These are phyloP conservation scores for Cettia cetti DNA, from an alignment of 2,113 vertebrate genomes.

Conservation along the genomic window DNA sequence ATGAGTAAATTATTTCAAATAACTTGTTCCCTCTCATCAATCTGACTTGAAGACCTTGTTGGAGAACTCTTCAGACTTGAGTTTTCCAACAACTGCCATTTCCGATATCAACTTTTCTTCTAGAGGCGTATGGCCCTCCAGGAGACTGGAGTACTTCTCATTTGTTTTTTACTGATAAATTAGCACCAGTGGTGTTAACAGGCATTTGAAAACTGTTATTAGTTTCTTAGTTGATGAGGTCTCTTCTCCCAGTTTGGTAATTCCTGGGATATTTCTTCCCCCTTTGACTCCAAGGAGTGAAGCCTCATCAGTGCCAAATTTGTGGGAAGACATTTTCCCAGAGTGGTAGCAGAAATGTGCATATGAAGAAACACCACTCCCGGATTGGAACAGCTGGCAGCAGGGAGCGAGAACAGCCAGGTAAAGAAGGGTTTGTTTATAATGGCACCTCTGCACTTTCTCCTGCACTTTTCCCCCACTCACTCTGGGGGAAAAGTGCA, in stretches of 20 bases:
- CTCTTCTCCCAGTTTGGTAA: neutral
- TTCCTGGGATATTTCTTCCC: neutral
- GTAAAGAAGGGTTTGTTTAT: slow-evolving; percentile 64
- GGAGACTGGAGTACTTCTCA: neutral
- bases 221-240: neutral
- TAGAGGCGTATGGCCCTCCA: neutral
- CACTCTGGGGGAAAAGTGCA: neutral
- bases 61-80: neutral
- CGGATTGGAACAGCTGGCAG: slow-evolving; percentile 71
- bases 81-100: neutral
- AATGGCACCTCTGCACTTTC: no score
- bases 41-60: neutral
- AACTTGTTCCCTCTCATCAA: neutral
- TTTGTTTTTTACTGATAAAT: neutral
- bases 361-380: slow-evolving; percentile 92
- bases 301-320: slow-evolving; percentile 93
- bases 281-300: slow-evolving; percentile 83
- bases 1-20: neutral
- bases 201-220: neutral
- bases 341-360: slow-evolving; percentile 96
- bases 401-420: slow-evolving; percentile 74
- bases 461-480: no score
- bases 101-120: neutral
- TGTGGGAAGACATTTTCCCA: slow-evolving; percentile 98
- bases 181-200: neutral